Percentiles rank a stretch among this genome's conserved stretches.
These are phyloP conservation scores for Silurus meridionalis DNA, from an alignment of 2,113 vertebrate genomes.

Conservation along the genomic window DNA sequence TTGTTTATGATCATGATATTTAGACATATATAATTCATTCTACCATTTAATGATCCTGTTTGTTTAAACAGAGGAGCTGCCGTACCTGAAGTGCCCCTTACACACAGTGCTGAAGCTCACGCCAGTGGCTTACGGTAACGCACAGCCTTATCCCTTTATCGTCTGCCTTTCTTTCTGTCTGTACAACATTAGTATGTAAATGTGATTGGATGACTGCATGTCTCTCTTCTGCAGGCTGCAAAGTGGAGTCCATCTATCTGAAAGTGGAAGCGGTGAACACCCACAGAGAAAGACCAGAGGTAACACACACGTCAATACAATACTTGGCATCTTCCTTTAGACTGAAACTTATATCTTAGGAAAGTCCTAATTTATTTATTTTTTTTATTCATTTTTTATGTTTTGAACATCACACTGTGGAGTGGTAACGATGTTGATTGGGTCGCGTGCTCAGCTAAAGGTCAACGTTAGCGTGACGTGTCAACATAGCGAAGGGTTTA, in stretches of 20 bases:
- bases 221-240: conserved; percentile 74
- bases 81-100: conserved; percentile 94
- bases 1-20: neutral
- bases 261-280: conserved; percentile 94
- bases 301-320: conserved; percentile 62
- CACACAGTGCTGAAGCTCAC: conserved; percentile 96
- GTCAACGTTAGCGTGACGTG: neutral
- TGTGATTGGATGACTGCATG: neutral
- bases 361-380: too few relatives aligned
- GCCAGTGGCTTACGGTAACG: conserved; percentile 92
- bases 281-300: conserved; percentile 89
- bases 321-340: neutral
- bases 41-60: neutral
- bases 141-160: neutral
- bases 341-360: neutral
- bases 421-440: neutral
- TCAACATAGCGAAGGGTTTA: neutral
- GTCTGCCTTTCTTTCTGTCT: neutral
- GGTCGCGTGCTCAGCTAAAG: neutral
- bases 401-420: too few relatives aligned
- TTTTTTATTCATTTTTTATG: too few relatives aligned
- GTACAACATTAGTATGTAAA: neutral
- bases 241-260: conserved; percentile 88
- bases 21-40: neutral
- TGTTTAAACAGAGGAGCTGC: conserved; percentile 82